phyloP scores from a whole-genome alignment of 2,888 invertebrate genomes.

The Epinotia brunnichana region DNA sequence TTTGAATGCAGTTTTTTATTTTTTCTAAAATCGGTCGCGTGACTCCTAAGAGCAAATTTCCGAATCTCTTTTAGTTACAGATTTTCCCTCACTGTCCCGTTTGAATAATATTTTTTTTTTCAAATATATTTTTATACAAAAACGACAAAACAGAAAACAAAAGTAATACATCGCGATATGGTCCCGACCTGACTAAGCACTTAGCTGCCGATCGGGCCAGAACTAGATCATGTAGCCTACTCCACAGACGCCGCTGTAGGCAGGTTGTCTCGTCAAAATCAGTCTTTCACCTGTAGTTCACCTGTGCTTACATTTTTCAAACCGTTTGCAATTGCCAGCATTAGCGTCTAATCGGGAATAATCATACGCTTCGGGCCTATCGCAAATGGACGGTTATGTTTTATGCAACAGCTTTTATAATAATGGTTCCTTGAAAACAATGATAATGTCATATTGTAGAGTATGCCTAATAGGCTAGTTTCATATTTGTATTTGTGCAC shows the following conservation, averaged over 20 bases:
- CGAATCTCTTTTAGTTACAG: too few species aligned
- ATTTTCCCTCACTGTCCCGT: too few species aligned
- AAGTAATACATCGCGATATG: too few species aligned
- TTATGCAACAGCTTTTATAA: conserved; percentile 33
- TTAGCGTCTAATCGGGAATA: conserved; percentile 48
- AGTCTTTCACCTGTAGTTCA: conserved; percentile 57
- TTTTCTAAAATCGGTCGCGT: too few species aligned
- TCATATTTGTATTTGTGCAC: background rate
- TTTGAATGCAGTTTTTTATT: too few species aligned
- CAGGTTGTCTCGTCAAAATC: conserved; percentile 66
- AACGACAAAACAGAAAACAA: too few species aligned
- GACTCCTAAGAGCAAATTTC: too few species aligned
- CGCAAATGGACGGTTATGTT: conserved; percentile 15
- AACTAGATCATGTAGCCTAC: conserved; percentile 9
- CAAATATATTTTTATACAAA: too few species aligned
- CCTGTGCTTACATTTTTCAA: conserved; percentile 57
- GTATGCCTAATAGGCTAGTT: conserved; percentile 2
- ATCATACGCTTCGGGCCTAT: conserved; percentile 46
- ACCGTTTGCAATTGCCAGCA: conserved; percentile 23
- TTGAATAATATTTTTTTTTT: too few species aligned
- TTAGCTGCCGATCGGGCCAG: background rate
- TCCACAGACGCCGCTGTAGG: conserved; percentile 34
- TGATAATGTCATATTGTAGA: background rate
- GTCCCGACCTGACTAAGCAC: too few species aligned
- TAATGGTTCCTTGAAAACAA: conserved; percentile 14